phyloP scores from a whole-genome alignment of 2,113 vertebrate genomes.

The Cephalopterus ornatus region DNA sequence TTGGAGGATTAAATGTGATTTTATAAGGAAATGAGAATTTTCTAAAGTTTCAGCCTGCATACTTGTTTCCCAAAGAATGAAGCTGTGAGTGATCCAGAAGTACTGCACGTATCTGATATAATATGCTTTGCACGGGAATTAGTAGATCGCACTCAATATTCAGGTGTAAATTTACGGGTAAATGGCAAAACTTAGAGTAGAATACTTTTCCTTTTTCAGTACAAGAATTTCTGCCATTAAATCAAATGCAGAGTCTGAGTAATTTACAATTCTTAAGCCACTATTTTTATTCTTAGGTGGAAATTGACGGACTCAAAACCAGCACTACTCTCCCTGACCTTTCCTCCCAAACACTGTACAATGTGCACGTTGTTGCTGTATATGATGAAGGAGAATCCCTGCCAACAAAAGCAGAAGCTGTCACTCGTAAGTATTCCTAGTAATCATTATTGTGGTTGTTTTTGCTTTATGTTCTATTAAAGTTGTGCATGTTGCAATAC shows the following conservation, averaged over 20 bases:
- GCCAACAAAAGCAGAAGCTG: constrained; percentile 73
- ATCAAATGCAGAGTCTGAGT: not conserved
- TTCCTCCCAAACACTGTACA: constrained; percentile 86
- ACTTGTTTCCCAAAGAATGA: not conserved
- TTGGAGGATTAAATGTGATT: not conserved
- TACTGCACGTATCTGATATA: not conserved
- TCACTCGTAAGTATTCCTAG: constrained; percentile 82
- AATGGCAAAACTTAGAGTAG: not conserved
- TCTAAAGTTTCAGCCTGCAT: not conserved
- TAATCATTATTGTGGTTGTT: not conserved
- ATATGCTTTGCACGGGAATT: not conserved
- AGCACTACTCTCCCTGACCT: constrained; percentile 77
- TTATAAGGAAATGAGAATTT: not conserved
- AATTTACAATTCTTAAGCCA: not conserved
- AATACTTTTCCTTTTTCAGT: not conserved
- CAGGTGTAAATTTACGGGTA: not conserved
- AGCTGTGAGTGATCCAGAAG: not conserved
- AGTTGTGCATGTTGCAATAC: not conserved
- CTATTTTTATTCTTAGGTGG: constrained; percentile 71
- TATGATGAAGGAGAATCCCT: constrained; percentile 82
- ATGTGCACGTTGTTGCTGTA: constrained; percentile 82
- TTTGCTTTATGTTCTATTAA: not conserved
- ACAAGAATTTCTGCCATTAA: not conserved
- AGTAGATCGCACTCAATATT: not conserved
- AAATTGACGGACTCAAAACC: constrained; percentile 80